Evolutionary conservation across 2,888 invertebrate genomes (phyloP), one percentile per base, ranked within the genome.

Genomic region (Idaea biselata): DNA sequence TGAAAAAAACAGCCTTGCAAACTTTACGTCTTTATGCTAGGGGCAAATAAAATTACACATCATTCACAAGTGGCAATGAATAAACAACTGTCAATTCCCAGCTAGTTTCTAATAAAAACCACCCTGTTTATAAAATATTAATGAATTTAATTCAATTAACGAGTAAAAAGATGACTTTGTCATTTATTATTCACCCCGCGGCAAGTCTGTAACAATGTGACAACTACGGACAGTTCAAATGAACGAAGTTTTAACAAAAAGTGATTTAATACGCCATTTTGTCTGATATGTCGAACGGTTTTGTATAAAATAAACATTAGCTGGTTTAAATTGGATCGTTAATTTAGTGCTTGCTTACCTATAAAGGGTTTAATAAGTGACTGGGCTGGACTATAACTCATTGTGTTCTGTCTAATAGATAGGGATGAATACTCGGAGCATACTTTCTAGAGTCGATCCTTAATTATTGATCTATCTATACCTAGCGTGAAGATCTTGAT

Each of bases 141-240:
- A 18, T 14, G 56, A 44, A 44, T 11, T 44, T 56, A 18, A 56
- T 56, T 56, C 56, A 56, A 56, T 56, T 56, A 56, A 56, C 16
- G 56, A 18, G 56, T 18, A 56, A 56, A 56, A 56, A 56, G 56
- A 56, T 18, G 18, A 17, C 55, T 18, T 14, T 18, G 18, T 18
- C 18, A 56, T 56, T 56, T 56, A 56, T 56, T 56, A 56, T 56
- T 56, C 56, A 18, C 56, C 56, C 56, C 56, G 18, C 56, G 14
- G 56, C 14, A 60, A 56, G 58, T 56, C 57, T 53, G 55, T 62
- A 44, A 63, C 59, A 60, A 57, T 59, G 57, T 64, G 58, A 33
- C 56, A 55, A 59, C 59, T 16, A 60, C 64, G 33, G 55, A 60
- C 57, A 44, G 56, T 65, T 56, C 60, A 63, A 63, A 59, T 65